phyloP scores from a whole-genome alignment of 2,888 invertebrate genomes.

The Athalia rosae region DNA sequence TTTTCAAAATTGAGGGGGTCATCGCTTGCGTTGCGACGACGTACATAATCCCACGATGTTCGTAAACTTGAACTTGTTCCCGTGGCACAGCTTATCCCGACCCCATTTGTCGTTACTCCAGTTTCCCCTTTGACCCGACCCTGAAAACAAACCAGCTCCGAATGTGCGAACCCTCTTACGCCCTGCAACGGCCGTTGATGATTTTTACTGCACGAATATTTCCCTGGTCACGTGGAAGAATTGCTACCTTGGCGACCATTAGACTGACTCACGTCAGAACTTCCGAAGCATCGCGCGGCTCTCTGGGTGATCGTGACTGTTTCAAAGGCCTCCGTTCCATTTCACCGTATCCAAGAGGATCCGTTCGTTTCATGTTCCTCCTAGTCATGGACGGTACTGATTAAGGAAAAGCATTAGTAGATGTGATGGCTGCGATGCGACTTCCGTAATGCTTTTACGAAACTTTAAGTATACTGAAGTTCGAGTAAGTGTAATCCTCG shows the following conservation, averaged over 20 bases:
- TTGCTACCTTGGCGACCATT: slow-evolving; percentile 33
- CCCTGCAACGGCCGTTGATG: slow-evolving; percentile 5
- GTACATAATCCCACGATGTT: slow-evolving; percentile 11
- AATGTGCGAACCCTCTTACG: slow-evolving; percentile 46
- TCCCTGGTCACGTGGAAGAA: background rate
- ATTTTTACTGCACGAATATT: slow-evolving; percentile 28
- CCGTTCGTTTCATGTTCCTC: background rate
- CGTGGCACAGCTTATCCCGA: slow-evolving; percentile 37
- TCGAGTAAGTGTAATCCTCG: background rate
- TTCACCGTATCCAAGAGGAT: slow-evolving; percentile 10
- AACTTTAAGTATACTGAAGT: background rate
- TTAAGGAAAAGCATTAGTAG: background rate
- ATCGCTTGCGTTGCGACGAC: background rate
- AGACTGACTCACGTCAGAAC: slow-evolving; percentile 2
- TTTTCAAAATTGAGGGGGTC: background rate
- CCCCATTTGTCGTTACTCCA: slow-evolving; percentile 41
- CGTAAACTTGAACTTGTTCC: slow-evolving; percentile 40
- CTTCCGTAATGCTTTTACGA: background rate
- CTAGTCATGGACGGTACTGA: background rate
- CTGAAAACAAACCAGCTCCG: slow-evolving; percentile 35
- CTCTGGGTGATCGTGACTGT: slow-evolving; percentile 1
- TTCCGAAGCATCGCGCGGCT: background rate
- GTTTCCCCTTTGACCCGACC: slow-evolving; percentile 36
- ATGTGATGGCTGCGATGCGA: too few species aligned
- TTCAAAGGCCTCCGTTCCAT: background rate